These are phyloP conservation scores for Pygoscelis adeliae DNA, from an alignment of 2,113 vertebrate genomes.

Conservation along the genomic window DNA sequence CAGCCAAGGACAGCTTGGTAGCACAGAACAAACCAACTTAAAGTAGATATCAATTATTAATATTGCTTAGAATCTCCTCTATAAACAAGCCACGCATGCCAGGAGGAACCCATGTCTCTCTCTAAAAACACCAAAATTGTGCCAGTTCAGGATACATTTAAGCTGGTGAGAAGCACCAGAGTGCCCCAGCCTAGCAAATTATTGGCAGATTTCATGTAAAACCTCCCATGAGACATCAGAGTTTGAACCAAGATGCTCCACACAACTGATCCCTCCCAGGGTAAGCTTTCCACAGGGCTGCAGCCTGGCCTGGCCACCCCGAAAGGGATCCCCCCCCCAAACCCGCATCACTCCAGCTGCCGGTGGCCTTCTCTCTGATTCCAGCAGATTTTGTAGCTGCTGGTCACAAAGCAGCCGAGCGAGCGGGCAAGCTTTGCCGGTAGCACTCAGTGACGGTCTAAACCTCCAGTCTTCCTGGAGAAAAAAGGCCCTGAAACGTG, in stretches of 20 bases:
- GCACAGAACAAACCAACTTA: background rate
- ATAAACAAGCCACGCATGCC: background rate
- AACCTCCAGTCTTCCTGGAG: background rate
- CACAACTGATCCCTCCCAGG: background rate
- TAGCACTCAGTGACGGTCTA: background rate
- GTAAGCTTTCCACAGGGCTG: too few relatives aligned
- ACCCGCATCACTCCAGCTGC: background rate
- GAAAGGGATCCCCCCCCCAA: background rate
- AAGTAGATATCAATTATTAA: background rate
- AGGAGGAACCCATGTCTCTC: background rate
- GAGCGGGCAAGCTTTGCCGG: fast-evolving
- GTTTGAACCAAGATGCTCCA: background rate
- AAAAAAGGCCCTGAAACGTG: background rate
- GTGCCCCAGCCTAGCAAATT: background rate
- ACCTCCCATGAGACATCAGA: background rate
- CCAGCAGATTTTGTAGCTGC: background rate
- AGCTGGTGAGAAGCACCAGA: background rate
- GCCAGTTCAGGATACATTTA: background rate
- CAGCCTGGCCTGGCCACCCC: background rate
- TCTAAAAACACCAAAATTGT: background rate
- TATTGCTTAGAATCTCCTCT: background rate
- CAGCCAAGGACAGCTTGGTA: background rate
- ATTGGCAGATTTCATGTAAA: background rate
- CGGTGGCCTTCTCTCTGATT: fast-evolving
- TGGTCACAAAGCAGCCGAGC: background rate